Percentiles rank a stretch among this genome's conserved stretches.
These are phyloP conservation scores for Drosophila eugracilis DNA, from an alignment of 1,140 invertebrate genomes.

Conservation along the genomic window DNA sequence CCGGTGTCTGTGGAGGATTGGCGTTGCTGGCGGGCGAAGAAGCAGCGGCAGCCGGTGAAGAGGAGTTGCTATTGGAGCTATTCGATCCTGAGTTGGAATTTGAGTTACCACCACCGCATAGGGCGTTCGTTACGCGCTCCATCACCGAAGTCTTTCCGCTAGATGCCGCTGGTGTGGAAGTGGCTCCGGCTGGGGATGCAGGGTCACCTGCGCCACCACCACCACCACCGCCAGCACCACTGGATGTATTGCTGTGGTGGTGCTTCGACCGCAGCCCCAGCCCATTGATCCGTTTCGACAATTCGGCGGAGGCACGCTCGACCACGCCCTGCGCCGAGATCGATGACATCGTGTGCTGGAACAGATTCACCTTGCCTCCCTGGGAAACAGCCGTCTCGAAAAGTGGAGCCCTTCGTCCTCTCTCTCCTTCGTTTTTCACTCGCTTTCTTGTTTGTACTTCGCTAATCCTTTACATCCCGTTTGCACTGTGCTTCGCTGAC, in stretches of 20 bases:
- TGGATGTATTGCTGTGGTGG: constrained; percentile 85
- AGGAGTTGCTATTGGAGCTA: constrained; percentile 26
- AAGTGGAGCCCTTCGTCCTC: constrained; percentile 11
- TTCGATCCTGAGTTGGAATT: constrained; percentile 46
- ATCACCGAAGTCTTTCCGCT: constrained; percentile 89
- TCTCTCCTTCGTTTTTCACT: not conserved
- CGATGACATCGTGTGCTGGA: constrained; percentile 84
- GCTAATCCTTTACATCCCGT: constrained; percentile 40
- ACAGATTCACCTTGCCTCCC: constrained; percentile 82
- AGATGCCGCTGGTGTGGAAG: constrained; percentile 38
- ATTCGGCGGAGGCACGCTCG: constrained; percentile 94
- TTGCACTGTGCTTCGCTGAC: constrained; percentile 13
- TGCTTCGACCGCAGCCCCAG: constrained; percentile 91
- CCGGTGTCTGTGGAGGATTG: constrained; percentile 62
- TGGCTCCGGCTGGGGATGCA: constrained; percentile 45
- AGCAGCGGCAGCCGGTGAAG: constrained; percentile 29
- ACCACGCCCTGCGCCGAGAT: constrained; percentile 87
- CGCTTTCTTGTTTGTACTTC: not conserved
- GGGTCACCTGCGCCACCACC: constrained; percentile 28
- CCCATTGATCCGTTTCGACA: constrained; percentile 94
- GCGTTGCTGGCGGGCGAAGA: constrained; percentile 24
- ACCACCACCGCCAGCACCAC: constrained; percentile 58
- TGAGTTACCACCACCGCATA: constrained; percentile 88
- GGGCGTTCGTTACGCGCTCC: constrained; percentile 93
- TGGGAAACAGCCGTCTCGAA: constrained; percentile 16